These are phyloP conservation scores for Eulemur rubriventer DNA, from an alignment of 2,797 vertebrate genomes.

Conservation along the genomic window DNA sequence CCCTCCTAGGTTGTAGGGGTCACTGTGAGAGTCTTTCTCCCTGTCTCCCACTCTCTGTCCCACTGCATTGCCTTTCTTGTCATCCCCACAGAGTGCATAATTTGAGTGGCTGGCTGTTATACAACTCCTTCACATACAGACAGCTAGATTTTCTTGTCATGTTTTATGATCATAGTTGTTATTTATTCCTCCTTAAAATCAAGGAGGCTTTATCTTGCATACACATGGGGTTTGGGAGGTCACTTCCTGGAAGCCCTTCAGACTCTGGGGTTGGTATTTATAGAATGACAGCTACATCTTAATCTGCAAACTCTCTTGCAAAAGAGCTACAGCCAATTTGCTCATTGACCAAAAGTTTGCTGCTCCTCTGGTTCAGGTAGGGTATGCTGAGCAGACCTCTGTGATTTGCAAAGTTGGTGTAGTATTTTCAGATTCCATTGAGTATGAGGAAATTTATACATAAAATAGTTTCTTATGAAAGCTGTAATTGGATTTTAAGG, in stretches of 20 bases:
- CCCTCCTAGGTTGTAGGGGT: not conserved
- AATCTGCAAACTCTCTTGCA: not conserved
- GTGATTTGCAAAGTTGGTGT: not conserved
- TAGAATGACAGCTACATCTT: not conserved
- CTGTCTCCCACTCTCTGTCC: not conserved
- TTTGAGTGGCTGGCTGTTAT: not conserved
- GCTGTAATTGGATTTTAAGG: not conserved
- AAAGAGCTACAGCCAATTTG: not conserved
- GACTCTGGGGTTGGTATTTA: not conserved
- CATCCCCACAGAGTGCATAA: not conserved
- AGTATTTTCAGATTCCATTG: not conserved
- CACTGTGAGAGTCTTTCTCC: not conserved
- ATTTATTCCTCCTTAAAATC: conserved; percentile 2
- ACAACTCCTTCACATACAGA: not conserved
- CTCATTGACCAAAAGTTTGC: not conserved
- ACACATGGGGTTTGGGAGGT: not conserved
- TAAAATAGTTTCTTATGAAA: not conserved
- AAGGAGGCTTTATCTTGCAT: not conserved
- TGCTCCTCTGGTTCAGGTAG: not conserved
- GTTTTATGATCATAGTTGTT: not conserved
- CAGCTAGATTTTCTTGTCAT: not conserved
- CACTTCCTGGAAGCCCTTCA: not conserved
- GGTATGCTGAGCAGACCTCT: not conserved
- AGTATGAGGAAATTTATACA: not conserved
- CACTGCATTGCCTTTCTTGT: not conserved